Evolutionary conservation across 92 coral and sea anemone species (phyloP).

Genomic region (Porites divaricata): DNA sequence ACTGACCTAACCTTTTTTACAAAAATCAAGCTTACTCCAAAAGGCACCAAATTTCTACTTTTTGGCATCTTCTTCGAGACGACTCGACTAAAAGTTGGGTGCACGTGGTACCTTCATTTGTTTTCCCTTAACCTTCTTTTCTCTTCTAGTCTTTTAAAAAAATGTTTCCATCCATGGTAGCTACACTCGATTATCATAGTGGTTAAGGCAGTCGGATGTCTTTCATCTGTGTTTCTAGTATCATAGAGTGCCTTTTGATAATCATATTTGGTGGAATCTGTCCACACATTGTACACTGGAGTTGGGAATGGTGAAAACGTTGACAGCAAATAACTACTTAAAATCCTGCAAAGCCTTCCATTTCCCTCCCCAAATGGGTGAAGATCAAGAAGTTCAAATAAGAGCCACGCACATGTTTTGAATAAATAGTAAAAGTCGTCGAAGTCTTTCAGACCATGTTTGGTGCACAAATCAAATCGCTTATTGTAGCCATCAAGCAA

Average conservation of each 20-base stretch:
- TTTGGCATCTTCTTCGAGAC: too few species aligned
- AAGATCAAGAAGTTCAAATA: conserved; percentile 77
- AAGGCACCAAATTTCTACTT: too few species aligned
- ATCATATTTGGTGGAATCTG: conserved; percentile 64
- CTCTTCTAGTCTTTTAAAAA: not conserved
- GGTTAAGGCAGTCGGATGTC: conserved; percentile 57
- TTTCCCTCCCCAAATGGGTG: conserved; percentile 90
- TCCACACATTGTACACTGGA: conserved; percentile 82
- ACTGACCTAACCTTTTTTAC: too few species aligned
- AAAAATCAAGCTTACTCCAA: too few species aligned
- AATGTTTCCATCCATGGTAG: conserved; percentile 69
- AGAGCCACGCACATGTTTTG: conserved; percentile 74
- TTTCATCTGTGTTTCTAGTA: conserved; percentile 45
- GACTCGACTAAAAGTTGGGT: too few species aligned
- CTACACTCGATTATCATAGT: conserved; percentile 86
- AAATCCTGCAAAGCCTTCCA: conserved; percentile 78
- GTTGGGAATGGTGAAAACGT: conserved; percentile 79
- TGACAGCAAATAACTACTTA: conserved; percentile 76
- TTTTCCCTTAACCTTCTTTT: not conserved
- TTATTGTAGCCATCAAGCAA: conserved; percentile 56
- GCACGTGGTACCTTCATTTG: too few species aligned
- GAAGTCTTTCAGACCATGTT: conserved; percentile 8
- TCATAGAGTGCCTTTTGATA: conserved; percentile 65
- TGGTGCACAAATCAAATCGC: conserved; percentile 25
- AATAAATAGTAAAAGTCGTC: conserved; percentile 52